Conservation (phyloP, 2,888 invertebrate species). For the Charanyca ferruginea region DNA sequence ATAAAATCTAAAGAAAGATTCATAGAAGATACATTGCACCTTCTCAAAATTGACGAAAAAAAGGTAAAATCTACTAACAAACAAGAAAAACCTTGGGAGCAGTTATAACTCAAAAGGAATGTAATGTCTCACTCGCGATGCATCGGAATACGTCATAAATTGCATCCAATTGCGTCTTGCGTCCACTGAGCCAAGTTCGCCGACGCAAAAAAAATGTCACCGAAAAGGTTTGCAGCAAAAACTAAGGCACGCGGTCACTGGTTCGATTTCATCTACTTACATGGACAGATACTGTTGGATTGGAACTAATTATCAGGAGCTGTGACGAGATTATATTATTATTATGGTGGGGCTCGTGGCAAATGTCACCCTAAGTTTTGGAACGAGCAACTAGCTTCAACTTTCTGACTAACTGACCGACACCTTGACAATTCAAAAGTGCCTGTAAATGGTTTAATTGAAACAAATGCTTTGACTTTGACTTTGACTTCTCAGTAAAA, state of each 20-base stretch:
- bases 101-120: conserved; percentile 60
- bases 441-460: too few species aligned
- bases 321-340: conserved; percentile 42
- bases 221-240: conserved; percentile 61
- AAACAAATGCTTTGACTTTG: too few species aligned
- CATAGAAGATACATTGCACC: neutral
- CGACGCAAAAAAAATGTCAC: conserved; percentile 59
- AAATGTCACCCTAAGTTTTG: too few species aligned
- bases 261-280: conserved; percentile 62
- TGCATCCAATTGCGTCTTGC: conserved; percentile 48
- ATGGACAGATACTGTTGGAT: conserved; percentile 48
- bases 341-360: too few species aligned
- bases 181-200: conserved; percentile 54
- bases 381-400: too few species aligned
- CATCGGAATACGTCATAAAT: conserved; percentile 63
- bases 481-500: too few species aligned
- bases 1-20: neutral
- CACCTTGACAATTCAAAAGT: too few species aligned
- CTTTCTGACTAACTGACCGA: too few species aligned
- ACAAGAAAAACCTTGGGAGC: conserved; percentile 36
- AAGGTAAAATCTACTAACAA: conserved; percentile 38
- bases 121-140: conserved; percentile 68
- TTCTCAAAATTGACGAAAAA: conserved; percentile 15
- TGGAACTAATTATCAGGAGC: conserved; percentile 59
- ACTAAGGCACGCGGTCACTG: conserved; percentile 54